Evolutionary conservation across 2,888 invertebrate species (phyloP), one percentile per base, ranked within the genome.

Genomic region (Xanthia togata): DNA sequence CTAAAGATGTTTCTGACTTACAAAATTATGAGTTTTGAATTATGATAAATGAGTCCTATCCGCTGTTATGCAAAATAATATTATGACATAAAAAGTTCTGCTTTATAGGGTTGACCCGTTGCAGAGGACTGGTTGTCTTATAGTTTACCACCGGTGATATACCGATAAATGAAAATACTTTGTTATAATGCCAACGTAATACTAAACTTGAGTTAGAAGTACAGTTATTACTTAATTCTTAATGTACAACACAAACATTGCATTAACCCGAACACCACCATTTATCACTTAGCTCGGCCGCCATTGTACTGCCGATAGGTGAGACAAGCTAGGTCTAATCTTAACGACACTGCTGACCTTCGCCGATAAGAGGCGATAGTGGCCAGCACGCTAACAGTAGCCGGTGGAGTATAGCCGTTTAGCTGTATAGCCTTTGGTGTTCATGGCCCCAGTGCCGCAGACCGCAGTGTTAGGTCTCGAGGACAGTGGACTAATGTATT

Each of bases 301-400:
- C 75, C 67, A 83, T 47, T 85, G 81, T 83, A 78, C 70, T 14
- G n/a, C 74, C 74, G 79, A 79, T 83, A 81, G 83, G 82, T 82
- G 73, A 85, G 85, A 81, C 82, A 81, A 73, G 73, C 57, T 73
- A 63, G 72, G 57, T 72, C 65, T 87, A 75, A 90, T 90, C 90
- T 89, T 76, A 89, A 90, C 77, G 81, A 82, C 83, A 70, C 41
- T 41, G 67, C 68, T 86, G 89, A 87, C 90, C 90, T 91, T 91
- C 78, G 72, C 72, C 81, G 89, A 90, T 90, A 89, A 89, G 76
- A 65, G 12, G 55, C 79, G 77, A 83, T 83, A 74, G 73, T 38
- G 59, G 20, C 67, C 59, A 72, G 60, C 88, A 88, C 88, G 87
- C 88, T 63, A 79, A 70, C 83, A 78, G 81, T 63, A 74, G 83